Evolutionary conservation across 2,888 invertebrate genomes (phyloP).

Genomic region (Listrodromus nycthemerus): DNA sequence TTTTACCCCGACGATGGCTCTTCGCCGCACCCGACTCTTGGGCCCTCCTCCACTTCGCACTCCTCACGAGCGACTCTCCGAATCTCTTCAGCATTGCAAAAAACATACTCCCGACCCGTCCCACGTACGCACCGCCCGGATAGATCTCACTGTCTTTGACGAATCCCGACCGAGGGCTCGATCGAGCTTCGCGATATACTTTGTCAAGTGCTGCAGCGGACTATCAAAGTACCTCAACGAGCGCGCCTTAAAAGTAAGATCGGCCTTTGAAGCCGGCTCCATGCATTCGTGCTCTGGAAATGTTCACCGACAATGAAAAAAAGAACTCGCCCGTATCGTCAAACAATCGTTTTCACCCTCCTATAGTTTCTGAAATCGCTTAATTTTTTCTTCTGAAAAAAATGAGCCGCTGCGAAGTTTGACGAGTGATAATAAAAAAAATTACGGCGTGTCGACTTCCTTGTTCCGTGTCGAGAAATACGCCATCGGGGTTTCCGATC

Average conservation of each 20-base stretch:
- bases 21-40: conserved; percentile 26
- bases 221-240: neutral
- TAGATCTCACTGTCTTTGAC: conserved; percentile 41
- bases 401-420: conserved; percentile 28
- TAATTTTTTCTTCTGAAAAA: neutral
- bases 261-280: neutral
- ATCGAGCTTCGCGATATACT: conserved; percentile 13
- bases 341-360: neutral
- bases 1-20: conserved; percentile 57
- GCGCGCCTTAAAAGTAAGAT: conserved; percentile 10
- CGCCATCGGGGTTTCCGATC: conserved; percentile 57
- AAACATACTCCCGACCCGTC: conserved; percentile 9
- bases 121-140: neutral
- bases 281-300: conserved; percentile 20
- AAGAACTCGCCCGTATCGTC: neutral
- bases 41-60: conserved; percentile 38
- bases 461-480: conserved; percentile 51
- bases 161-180: conserved; percentile 18
- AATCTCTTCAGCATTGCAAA: conserved; percentile 17
- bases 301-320: neutral
- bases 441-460: conserved; percentile 57
- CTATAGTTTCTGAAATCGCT: neutral
- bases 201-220: conserved; percentile 1
- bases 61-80: conserved; percentile 25
- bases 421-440: conserved; percentile 26